Conservation (phyloP, 2,797 vertebrate species). For the Bothrops alternatus region DNA sequence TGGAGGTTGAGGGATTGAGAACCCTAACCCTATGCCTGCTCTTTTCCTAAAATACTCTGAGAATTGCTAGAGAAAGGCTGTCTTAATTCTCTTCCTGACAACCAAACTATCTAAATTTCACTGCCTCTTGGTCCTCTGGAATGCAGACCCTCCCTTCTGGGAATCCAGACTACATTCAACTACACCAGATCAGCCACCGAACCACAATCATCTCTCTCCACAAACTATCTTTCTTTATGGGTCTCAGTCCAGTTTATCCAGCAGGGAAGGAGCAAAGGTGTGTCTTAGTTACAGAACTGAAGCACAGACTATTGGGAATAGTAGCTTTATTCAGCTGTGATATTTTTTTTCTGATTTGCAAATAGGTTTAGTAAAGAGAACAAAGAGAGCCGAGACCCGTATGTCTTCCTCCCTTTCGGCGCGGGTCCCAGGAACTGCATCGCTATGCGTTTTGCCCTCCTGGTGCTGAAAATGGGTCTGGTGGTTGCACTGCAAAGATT, state of each 20-base stretch:
- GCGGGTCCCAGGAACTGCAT: conserved; percentile 83
- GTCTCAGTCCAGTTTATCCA: neutral
- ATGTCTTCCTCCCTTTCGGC: conserved; percentile 49
- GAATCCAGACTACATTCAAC: neutral
- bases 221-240: neutral
- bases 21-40: neutral
- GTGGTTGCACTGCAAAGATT: conserved; percentile 70
- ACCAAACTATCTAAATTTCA: neutral
- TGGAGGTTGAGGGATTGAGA: neutral
- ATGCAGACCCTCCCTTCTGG: neutral
- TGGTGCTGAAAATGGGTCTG: conserved; percentile 70
- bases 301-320: neutral
- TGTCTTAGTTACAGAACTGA: too few species aligned
- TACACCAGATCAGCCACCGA: neutral
- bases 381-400: conserved; percentile 46
- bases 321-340: too few species aligned
- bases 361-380: conserved; percentile 79
- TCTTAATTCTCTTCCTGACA: neutral
- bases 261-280: neutral
- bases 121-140: neutral
- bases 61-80: neutral
- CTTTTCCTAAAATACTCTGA: neutral
- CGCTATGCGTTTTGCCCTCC: conserved; percentile 63
- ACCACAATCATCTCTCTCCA: neutral
- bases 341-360: neutral